These are phyloP conservation scores for Polietes domitor DNA, from an alignment of 2,888 invertebrate species.

Conservation along the genomic window DNA sequence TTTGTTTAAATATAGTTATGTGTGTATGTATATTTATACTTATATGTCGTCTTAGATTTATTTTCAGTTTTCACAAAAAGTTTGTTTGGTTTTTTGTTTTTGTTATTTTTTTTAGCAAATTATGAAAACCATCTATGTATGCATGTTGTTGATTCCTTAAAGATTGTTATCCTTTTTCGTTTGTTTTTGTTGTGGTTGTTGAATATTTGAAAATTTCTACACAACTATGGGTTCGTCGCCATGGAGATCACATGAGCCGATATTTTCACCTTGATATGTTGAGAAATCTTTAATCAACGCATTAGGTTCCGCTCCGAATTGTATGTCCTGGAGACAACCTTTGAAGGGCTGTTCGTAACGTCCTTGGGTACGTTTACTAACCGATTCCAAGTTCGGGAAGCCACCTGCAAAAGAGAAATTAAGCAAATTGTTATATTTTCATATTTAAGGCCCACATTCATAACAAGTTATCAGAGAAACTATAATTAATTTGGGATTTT, in stretches of 20 bases:
- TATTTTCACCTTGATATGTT: conserved; percentile 83
- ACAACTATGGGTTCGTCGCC: conserved; percentile 80
- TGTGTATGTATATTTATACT: conserved; percentile 29
- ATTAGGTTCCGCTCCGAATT: conserved; percentile 80
- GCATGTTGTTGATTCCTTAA: conserved; percentile 54
- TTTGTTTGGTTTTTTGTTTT: conserved; percentile 55
- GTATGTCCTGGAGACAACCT: conserved; percentile 84
- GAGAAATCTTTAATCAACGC: conserved; percentile 82
- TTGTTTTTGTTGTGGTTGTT: conserved; percentile 69
- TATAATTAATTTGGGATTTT: too few species aligned
- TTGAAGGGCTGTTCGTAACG: conserved; percentile 83
- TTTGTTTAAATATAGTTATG: conserved; percentile 9
- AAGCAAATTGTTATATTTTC: too few species aligned
- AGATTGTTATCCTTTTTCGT: conserved; percentile 46
- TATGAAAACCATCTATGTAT: conserved; percentile 43
- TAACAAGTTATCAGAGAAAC: too few species aligned
- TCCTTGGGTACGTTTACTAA: conserved; percentile 81
- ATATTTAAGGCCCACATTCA: too few species aligned
- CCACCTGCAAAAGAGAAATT: conserved; percentile 81
- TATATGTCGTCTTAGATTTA: conserved; percentile 27
- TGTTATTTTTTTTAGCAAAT: conserved; percentile 56
- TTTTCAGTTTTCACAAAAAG: conserved; percentile 30
- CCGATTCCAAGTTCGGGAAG: conserved; percentile 81
- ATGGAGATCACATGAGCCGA: conserved; percentile 83
- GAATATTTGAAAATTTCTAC: conserved; percentile 71